A percentile compares a stretch with the other conserved stretches of the same genome.
These are phyloP conservation scores for Hippoglossus stenolepis DNA, from an alignment of 2,113 vertebrate species.

Conservation along the genomic window DNA sequence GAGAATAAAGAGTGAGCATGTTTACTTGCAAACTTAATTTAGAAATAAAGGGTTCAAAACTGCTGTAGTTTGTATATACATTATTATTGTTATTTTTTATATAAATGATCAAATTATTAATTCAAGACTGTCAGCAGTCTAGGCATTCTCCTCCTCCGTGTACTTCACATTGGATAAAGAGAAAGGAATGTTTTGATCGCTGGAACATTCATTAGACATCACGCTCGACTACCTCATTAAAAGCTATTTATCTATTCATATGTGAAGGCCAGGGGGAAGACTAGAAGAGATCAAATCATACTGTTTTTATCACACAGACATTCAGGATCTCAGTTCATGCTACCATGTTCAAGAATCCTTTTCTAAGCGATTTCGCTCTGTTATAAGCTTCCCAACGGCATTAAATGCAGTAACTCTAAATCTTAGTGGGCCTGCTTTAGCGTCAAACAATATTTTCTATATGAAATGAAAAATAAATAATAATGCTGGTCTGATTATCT, in stretches of 20 bases:
- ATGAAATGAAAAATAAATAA: background rate
- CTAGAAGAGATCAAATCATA: background rate
- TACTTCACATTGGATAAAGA: background rate
- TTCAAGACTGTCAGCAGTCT: background rate
- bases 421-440: conserved; percentile 5
- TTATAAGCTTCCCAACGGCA: background rate
- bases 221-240: background rate
- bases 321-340: background rate
- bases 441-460: conserved; percentile 12
- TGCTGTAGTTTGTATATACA: background rate
- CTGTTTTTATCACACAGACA: conserved; percentile 1
- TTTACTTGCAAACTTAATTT: background rate
- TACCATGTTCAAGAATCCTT: background rate
- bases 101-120: background rate
- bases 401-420: conserved; percentile 16
- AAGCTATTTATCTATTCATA: background rate
- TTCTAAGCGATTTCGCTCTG: too few relatives aligned
- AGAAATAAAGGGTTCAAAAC: too few relatives aligned
- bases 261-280: background rate
- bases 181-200: background rate
- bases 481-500: conserved; percentile 3
- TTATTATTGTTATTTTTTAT: background rate
- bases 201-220: background rate
- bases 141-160: background rate
- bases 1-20: background rate